A percentile compares a stretch with the other conserved stretches of the same genome.
These are phyloP conservation scores for Diarsia dahlii DNA, from an alignment of 2,888 invertebrate genomes.

Conservation along the genomic window DNA sequence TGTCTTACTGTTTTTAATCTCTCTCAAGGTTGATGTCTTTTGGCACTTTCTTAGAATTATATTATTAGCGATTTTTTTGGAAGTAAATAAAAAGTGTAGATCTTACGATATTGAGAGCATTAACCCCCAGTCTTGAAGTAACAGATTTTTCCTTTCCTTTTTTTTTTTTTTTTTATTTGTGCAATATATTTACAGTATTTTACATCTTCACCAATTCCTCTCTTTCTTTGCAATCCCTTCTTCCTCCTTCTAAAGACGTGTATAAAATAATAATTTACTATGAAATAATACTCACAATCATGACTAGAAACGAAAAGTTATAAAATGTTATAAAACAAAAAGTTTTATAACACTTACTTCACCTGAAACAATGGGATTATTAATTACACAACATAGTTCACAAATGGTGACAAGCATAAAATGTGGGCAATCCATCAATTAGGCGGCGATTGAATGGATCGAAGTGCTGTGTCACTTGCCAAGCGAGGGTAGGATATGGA, in stretches of 20 bases:
- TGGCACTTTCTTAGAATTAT: slow-evolving; percentile 40
- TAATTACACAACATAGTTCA: slow-evolving; percentile 31
- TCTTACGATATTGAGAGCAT: slow-evolving; percentile 22
- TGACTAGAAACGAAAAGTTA: not conserved
- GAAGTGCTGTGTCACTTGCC: slow-evolving; percentile 60
- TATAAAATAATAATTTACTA: not conserved
- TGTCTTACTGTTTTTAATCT: slow-evolving; percentile 32
- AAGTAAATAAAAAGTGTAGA: slow-evolving; percentile 31
- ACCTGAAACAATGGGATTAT: slow-evolving; percentile 34
- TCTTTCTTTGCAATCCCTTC: not conserved
- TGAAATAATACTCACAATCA: not conserved
- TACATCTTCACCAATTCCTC: not conserved
- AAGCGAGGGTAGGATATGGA: slow-evolving; percentile 28
- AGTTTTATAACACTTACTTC: slow-evolving; percentile 2
- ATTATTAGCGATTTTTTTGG: slow-evolving; percentile 37
- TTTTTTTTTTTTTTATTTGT: too few relatives aligned
- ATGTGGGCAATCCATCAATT: slow-evolving; percentile 59
- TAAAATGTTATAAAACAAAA: too few relatives aligned
- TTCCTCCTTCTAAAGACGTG: not conserved
- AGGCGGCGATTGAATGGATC: slow-evolving; percentile 56
- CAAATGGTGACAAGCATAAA: slow-evolving; percentile 37
- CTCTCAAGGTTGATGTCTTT: slow-evolving; percentile 33
- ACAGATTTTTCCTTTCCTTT: not conserved
- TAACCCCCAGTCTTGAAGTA: slow-evolving; percentile 4
- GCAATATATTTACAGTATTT: not conserved